phyloP scores from a whole-genome alignment of 1,140 invertebrate genomes.

The Proales similis region DNA sequence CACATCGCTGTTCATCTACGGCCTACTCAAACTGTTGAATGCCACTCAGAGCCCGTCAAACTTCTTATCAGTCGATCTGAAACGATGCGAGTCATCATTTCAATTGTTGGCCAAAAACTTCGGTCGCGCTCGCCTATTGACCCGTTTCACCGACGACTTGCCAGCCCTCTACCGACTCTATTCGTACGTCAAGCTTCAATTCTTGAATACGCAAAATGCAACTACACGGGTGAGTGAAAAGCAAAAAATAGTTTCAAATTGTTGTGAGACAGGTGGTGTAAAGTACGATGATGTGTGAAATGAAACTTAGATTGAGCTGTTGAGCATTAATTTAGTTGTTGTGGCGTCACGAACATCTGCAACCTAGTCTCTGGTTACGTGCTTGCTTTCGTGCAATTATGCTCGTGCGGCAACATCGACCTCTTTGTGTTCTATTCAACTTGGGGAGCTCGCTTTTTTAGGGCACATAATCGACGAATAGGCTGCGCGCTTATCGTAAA shows the following conservation, averaged over 20 bases:
- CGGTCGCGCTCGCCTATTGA: neutral
- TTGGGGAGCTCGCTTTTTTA: no score
- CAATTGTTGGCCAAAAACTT: conserved; percentile 11
- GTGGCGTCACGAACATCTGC: neutral
- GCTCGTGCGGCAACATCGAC: no score
- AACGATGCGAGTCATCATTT: neutral
- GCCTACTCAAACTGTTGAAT: neutral
- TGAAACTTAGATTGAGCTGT: neutral
- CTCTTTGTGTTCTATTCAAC: no score
- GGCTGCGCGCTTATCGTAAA: no score
- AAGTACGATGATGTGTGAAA: neutral
- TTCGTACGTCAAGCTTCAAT: conserved; percentile 1
- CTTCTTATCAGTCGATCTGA: neutral
- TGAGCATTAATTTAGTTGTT: neutral
- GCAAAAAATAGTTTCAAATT: neutral
- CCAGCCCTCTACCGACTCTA: conserved; percentile 6
- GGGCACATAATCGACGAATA: no score
- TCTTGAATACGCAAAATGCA: neutral
- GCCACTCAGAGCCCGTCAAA: no score
- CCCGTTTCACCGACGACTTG: conserved; percentile 20
- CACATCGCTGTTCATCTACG: conserved; percentile 13
- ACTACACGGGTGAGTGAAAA: conserved; percentile 5
- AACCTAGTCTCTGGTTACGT: no score
- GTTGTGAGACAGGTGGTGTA: neutral
- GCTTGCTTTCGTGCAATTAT: no score